Evolutionary conservation across 2,113 vertebrate species (phyloP).

Genomic region (Chroicocephalus ridibundus): DNA sequence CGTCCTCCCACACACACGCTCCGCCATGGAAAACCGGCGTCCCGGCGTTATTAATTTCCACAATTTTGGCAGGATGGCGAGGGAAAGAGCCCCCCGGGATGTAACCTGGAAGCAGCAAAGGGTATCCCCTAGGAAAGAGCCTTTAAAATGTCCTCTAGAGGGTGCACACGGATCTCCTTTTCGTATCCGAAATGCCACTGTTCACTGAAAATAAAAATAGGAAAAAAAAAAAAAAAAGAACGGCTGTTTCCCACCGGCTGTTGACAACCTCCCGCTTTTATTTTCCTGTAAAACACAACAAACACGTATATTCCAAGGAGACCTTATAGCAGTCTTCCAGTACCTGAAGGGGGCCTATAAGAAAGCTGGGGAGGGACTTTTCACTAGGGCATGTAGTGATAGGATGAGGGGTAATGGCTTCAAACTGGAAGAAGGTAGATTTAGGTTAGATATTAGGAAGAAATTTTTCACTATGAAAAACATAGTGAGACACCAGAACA

Average conservation of each 20-base stretch:
- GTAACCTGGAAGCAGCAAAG: too few relatives aligned
- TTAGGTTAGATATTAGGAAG: background rate
- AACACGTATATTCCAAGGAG: background rate
- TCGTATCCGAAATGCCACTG: background rate
- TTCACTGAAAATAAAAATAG: background rate
- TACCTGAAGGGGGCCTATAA: background rate
- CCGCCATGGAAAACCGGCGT: background rate
- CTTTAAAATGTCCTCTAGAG: background rate
- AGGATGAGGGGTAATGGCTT: background rate
- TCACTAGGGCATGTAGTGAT: background rate
- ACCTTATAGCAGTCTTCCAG: background rate
- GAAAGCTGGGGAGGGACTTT: background rate
- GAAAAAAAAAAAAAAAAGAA: background rate
- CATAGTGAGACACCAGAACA: background rate
- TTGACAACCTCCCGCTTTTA: background rate
- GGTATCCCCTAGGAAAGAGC: background rate
- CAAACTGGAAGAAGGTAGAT: background rate
- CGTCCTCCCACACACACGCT: too few relatives aligned
- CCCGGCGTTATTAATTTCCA: background rate
- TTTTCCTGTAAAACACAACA: background rate
- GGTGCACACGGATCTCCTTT: background rate
- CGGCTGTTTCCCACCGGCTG: fast-evolving
- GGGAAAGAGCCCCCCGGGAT: background rate
- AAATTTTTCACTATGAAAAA: background rate
- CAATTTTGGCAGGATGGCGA: fast-evolving